Base-by-base conservation (phyloP, 2,888 invertebrate genomes). In the Gymnoscelis rufifasciata region DNA sequence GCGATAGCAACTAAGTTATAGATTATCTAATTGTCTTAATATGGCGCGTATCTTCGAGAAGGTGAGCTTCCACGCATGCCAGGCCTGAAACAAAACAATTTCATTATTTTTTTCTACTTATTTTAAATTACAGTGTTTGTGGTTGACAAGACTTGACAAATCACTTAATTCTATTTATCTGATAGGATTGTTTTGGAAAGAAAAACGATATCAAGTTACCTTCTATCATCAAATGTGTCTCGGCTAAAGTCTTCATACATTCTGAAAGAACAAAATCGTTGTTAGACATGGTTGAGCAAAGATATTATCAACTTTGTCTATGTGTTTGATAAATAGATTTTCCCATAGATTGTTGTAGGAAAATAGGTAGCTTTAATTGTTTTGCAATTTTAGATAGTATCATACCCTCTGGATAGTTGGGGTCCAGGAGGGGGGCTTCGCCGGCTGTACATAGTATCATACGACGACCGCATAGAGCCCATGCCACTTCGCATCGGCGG, bases 181-280 rank as follows among this genome's bases (percentile, higher is more conserved):
- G 30, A 29, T 11, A 28, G 8, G 5, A 28, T 10, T 28, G 5
- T 28, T 7, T 3, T 28, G n/a, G n/a, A 10, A 5, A 5, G 28
- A 8, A n/a, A 2, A 8, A 29, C 5, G 2, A 14, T 14, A 2
- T 5, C 2, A 33, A 15, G 7, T 10, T 83, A 93, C 93, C 93
- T 92, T 81, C 95, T 92, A 71, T 95, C 95, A 84, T 95, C 95
- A 83, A 95, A 95, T 37, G 94, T 93, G 86, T 95, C 95, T 61
- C 95, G 90, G 84, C 95, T 95, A 79, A 95, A 95, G 84, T 95
- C 95, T 87, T 95, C 95, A 82, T 94, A 95, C 90, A 94, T 93
- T 68, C 93, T 92, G 89, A 59, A 81, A 72, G 77, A 54, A 40
- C 60, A 40, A 64, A 57, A 43, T 55, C 42, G 10, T 11, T 10